Evolutionary conservation across 2,888 invertebrate genomes (phyloP), one percentile per base, ranked within the genome.

Genomic region (Metalampra italica): DNA sequence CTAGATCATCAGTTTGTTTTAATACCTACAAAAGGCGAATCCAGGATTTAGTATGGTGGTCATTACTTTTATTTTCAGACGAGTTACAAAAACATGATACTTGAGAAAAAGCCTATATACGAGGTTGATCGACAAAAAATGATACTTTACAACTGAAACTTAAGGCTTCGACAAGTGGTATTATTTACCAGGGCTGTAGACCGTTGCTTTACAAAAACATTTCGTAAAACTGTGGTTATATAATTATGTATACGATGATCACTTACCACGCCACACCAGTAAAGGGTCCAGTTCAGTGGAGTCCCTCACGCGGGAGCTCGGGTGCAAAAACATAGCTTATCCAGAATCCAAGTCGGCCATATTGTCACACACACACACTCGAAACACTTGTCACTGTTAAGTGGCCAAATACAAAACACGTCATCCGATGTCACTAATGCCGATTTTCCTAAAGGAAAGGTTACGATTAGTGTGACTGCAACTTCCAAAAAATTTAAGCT

Each of bases 251-350:
- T 14, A 7, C 3, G 14, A 3, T 14, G 34, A 11, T 11, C 29
- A 85, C 88, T 88, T 68, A 88, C 88, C 88, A 55, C 86, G 82
- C 87, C 88, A 88, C 64, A 87, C 79, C 64, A 83, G 72, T 40
- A 84, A 65, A 52, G 89, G 83, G 63, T 89, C 89, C 76, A 85
- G 72, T 64, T 89, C 89, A 45, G 78, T 66, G 60, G 86, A 73
- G 64, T 87, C 87, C 77, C 80, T 75, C 58, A 78, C 71, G 60
- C 86, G 82, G 59, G 87, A 83, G 63, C 86, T 86, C 60, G 89
- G 84, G 63, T 88, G 87, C 62, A 89, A 73, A 74, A 89, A 89
- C 89, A 89, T 89, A 77, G 61, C 69, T 86, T 86, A 89, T 75
- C 89, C 89, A 59, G 79, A 86, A 76, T 88, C 89, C 79, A 83